Evolutionary conservation across 2,888 invertebrate genomes (phyloP), one percentile per base, ranked within the genome.

Genomic region (Dynastes hyllus): DNA sequence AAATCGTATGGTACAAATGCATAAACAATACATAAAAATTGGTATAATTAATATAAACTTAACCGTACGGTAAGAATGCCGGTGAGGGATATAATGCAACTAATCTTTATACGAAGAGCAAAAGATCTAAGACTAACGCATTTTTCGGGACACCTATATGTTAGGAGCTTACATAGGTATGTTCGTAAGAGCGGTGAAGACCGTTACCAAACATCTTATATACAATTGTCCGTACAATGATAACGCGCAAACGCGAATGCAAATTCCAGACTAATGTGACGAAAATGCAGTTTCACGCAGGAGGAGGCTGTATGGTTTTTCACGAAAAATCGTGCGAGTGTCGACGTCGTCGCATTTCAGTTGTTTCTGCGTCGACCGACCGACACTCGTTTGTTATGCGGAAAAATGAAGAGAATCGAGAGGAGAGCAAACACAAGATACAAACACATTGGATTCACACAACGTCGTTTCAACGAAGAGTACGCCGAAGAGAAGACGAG

Each of bases 281-380:
- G 73, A 73, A 73, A 73, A 61, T 73, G 73, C 73, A 73, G 73
- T 73, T 73, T 58, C 73, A 73, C 73, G 73, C 73, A 73, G 73
- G 73, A 73, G 73, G 73, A 73, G 73, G 73, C 40, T 73, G 73
- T 71, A 55, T 73, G 73, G 73, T 73, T 73, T 73, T 73, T 73
- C 73, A 73, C 73, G 73, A 73, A 73, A 73, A 73, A 73, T 73
- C 40, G 73, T 73, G 55, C 55, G 73, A 73, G 73, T 27, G 69
- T 51, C 73, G 37, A 50, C 53, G 71, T 70, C 70, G 73, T 73
- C 55, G 27, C 73, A 73, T 73, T 73, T 73, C 73, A 73, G 73
- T 61, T 73, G 73, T 73, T 61, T 61, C 73, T 73, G 73, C 73
- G 73, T 73, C 58, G 40, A 73, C 53, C 73, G 58, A 16, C 45